Evolutionary conservation across 1,140 invertebrate genomes (phyloP).

Genomic region (Chymomyza costata): DNA sequence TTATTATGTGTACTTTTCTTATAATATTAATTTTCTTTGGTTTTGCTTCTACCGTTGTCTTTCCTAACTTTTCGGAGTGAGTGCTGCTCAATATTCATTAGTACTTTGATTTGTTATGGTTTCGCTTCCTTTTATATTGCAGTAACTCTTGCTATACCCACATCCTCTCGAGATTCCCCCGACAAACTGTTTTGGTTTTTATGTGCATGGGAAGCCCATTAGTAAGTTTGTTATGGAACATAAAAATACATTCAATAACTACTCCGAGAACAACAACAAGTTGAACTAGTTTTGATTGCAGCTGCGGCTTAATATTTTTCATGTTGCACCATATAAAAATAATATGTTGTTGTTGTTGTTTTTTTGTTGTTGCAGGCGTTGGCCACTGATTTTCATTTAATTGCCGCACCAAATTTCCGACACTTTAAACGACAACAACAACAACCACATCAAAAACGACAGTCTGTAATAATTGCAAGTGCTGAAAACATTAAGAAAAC

Average conservation of each 20-base stretch:
- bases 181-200: slow-evolving; percentile 28
- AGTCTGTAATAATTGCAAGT: slow-evolving; percentile 70
- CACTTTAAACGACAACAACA: slow-evolving; percentile 53
- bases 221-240: background rate
- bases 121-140: slow-evolving; percentile 29
- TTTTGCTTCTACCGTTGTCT: slow-evolving; percentile 47
- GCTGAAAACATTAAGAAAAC: slow-evolving; percentile 56
- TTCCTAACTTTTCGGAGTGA: slow-evolving; percentile 65
- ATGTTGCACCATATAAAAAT: slow-evolving; percentile 17
- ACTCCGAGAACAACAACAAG: slow-evolving; percentile 43
- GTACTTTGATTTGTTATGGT: slow-evolving; percentile 69
- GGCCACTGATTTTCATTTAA: slow-evolving; percentile 66
- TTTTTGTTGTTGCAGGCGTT: slow-evolving; percentile 51
- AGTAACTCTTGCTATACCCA: too few relatives aligned
- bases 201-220: slow-evolving; percentile 17
- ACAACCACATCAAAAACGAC: slow-evolving; percentile 16
- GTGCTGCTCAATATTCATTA: slow-evolving; percentile 70
- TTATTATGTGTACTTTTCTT: slow-evolving; percentile 65
- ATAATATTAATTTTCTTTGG: slow-evolving; percentile 72
- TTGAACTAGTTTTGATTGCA: slow-evolving; percentile 62
- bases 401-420: slow-evolving; percentile 71
- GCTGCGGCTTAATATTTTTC: slow-evolving; percentile 46
- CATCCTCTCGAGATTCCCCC: background rate
- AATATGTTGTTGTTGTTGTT: slow-evolving; percentile 4
- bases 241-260: slow-evolving; percentile 12